phyloP scores from a whole-genome alignment of 1,140 invertebrate genomes.

The Drosophila ananassae region DNA sequence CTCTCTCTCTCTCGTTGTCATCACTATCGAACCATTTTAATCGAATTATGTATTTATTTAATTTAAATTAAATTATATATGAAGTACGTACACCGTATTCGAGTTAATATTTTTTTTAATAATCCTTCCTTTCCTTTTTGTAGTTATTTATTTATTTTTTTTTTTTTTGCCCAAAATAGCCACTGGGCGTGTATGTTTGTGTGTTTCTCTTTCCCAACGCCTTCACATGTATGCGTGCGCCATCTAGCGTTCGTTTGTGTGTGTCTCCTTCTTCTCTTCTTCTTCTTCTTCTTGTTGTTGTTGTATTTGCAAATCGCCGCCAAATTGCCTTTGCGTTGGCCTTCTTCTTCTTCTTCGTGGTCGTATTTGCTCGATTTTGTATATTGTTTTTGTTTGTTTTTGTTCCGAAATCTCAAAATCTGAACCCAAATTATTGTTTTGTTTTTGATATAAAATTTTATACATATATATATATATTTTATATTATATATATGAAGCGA shows the following conservation, averaged over 20 bases:
- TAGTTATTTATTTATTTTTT: background rate
- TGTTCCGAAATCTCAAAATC: slow-evolving; percentile 2
- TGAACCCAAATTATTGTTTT: slow-evolving; percentile 4
- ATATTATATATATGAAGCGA: background rate
- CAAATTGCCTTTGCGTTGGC: slow-evolving; percentile 42
- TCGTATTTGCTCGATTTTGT: slow-evolving; percentile 10
- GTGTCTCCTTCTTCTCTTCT: background rate
- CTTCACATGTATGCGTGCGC: slow-evolving; percentile 33
- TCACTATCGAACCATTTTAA: background rate
- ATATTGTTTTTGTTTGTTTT: slow-evolving; percentile 2
- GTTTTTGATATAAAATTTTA: background rate
- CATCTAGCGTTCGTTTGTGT: slow-evolving; percentile 30
- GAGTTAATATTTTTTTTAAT: background rate
- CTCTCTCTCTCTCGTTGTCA: background rate
- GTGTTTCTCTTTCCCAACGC: slow-evolving; percentile 24
- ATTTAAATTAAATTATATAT: background rate
- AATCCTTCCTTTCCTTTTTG: background rate
- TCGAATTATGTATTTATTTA: background rate
- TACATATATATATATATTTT: too few relatives aligned
- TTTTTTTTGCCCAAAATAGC: background rate
- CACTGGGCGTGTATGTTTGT: slow-evolving; percentile 20
- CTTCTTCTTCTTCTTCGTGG: slow-evolving; percentile 7
- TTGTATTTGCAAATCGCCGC: slow-evolving; percentile 72
- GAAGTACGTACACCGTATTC: background rate
- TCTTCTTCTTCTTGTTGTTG: slow-evolving; percentile 35